phyloP scores from a whole-genome alignment of 1,140 invertebrate genomes.

The Drosophila nigromelanica region DNA sequence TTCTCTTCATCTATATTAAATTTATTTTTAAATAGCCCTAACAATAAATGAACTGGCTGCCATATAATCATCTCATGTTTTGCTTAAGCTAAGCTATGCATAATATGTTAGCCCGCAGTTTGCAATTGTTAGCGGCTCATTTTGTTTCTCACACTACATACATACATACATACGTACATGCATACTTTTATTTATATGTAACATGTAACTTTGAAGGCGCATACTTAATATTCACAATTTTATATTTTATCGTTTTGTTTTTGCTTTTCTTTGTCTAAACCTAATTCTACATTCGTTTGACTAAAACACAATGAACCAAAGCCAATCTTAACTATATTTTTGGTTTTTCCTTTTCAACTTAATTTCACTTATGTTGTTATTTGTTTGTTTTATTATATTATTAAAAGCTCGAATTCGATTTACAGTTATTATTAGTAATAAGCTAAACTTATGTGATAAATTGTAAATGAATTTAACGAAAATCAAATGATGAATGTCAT shows the following conservation, averaged over 20 bases:
- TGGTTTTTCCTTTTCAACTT: slow-evolving; percentile 25
- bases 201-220: slow-evolving; percentile 77
- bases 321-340: slow-evolving; percentile 43
- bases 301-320: slow-evolving; percentile 61
- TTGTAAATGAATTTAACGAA: slow-evolving; percentile 27
- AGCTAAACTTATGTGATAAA: slow-evolving; percentile 54
- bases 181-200: slow-evolving; percentile 17
- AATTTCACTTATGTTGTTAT: slow-evolving; percentile 35
- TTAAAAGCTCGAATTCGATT: slow-evolving; percentile 83
- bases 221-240: slow-evolving; percentile 81
- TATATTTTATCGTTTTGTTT: slow-evolving; percentile 51
- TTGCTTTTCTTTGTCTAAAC: slow-evolving; percentile 40
- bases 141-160: slow-evolving; percentile 57
- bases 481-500: slow-evolving; percentile 39
- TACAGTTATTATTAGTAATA: slow-evolving; percentile 58
- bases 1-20: slow-evolving; percentile 47
- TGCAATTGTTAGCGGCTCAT: slow-evolving; percentile 53
- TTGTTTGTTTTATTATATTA: slow-evolving; percentile 47
- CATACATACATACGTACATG: slow-evolving; percentile 39
- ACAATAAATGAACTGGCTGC: slow-evolving; percentile 71
- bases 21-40: slow-evolving; percentile 51
- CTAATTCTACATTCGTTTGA: slow-evolving; percentile 61
- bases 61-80: slow-evolving; percentile 39
- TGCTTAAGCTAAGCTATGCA: slow-evolving; percentile 64
- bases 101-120: slow-evolving; percentile 12